Evolutionary conservation across 2,113 vertebrate genomes (phyloP).

Genomic region (Stigmatopora argus): DNA sequence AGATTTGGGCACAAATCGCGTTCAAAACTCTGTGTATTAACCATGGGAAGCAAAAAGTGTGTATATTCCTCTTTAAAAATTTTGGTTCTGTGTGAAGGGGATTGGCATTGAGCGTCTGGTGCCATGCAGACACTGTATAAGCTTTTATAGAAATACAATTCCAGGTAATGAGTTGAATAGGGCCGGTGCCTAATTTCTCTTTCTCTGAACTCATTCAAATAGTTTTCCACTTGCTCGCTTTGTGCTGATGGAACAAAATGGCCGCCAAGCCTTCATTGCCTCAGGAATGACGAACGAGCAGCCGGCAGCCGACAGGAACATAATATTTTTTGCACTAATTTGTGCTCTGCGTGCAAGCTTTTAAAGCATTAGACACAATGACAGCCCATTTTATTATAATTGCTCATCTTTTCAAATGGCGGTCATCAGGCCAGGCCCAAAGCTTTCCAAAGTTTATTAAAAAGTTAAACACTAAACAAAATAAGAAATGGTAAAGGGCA

Average conservation of each 20-base stretch:
- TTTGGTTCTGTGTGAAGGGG: background rate
- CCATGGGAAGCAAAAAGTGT: background rate
- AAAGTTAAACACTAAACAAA: background rate
- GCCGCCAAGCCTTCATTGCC: slow-evolving; percentile 15
- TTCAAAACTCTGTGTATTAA: background rate
- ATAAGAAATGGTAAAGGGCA: background rate
- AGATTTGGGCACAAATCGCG: background rate
- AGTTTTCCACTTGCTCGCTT: slow-evolving; percentile 15
- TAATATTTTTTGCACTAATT: slow-evolving; percentile 30
- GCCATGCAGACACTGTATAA: background rate
- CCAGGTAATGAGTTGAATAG: slow-evolving; percentile 10
- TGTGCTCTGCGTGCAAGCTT: background rate
- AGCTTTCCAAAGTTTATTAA: background rate
- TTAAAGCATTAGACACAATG: background rate
- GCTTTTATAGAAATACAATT: background rate
- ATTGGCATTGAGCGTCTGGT: background rate
- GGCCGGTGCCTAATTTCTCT: slow-evolving; percentile 12
- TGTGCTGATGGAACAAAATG: slow-evolving; percentile 9
- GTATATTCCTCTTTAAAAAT: background rate
- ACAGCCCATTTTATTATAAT: background rate
- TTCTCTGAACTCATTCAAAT: slow-evolving; percentile 34
- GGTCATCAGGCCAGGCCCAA: background rate
- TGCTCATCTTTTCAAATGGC: background rate
- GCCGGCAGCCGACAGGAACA: slow-evolving; percentile 17
- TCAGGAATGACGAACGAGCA: slow-evolving; percentile 39